Evolutionary conservation across 2,797 vertebrate genomes (phyloP).

Genomic region (Chaetophractus vellerosus): DNA sequence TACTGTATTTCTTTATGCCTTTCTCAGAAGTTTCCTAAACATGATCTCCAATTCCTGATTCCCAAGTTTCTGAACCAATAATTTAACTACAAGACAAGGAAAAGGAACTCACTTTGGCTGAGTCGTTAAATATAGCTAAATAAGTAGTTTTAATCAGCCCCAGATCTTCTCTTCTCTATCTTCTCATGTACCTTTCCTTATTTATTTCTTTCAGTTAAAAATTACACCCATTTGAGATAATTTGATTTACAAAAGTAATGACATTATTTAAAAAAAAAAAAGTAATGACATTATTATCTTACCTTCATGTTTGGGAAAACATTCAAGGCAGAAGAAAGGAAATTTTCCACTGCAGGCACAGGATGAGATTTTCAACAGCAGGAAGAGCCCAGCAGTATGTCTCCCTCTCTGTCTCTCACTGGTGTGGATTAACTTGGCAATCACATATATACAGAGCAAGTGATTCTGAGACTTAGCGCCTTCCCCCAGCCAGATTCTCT

Average conservation of each 20-base stretch:
- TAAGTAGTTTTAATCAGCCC: background rate
- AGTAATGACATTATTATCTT: conserved; percentile 80
- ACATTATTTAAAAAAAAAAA: conserved; percentile 75
- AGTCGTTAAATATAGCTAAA: conserved; percentile 37
- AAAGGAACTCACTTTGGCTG: background rate
- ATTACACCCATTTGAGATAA: conserved; percentile 59
- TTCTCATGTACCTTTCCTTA: background rate
- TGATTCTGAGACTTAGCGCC: conserved; percentile 78
- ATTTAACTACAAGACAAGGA: conserved; percentile 37
- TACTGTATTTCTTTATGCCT: background rate
- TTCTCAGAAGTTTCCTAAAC: conserved; percentile 22
- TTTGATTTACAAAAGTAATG: conserved; percentile 71
- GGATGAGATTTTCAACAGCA: conserved; percentile 50
- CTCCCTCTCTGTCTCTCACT: conserved; percentile 57
- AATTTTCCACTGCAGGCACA: conserved; percentile 39
- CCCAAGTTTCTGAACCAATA: background rate
- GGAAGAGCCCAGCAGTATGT: conserved; percentile 77
- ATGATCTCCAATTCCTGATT: background rate
- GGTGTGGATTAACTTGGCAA: conserved; percentile 66
- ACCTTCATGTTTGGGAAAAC: conserved; percentile 89
- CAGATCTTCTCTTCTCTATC: background rate
- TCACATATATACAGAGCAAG: conserved; percentile 75
- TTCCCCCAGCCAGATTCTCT: conserved; percentile 74
- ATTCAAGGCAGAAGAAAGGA: conserved; percentile 73
- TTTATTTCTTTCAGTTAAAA: conserved; percentile 64